A percentile compares a stretch with the other conserved stretches of the same genome.
phyloP scores from a whole-genome alignment of 2,888 invertebrate genomes.

The Apoderus coryli region DNA sequence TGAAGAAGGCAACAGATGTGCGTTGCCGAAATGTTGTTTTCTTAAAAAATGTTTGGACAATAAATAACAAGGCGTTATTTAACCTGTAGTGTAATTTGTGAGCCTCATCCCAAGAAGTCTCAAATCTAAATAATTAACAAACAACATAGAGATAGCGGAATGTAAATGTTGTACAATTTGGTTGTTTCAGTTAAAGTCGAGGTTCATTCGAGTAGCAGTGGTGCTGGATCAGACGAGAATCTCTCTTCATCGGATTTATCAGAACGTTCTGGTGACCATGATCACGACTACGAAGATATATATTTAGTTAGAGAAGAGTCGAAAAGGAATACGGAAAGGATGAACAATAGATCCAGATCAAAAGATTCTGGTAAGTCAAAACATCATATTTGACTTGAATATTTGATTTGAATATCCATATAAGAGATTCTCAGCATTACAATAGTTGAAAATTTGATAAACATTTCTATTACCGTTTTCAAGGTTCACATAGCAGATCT shows the following conservation, averaged over 20 bases:
- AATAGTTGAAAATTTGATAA: constrained; percentile 15
- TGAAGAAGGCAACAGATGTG: no score
- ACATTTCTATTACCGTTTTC: constrained; percentile 35
- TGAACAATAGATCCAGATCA: constrained; percentile 18
- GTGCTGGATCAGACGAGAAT: constrained; percentile 48
- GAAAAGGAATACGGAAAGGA: constrained; percentile 16
- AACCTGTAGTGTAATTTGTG: no score
- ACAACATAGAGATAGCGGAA: no score
- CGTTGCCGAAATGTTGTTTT: no score
- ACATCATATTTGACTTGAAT: not conserved
- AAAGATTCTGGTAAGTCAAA: constrained; percentile 18
- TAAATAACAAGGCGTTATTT: not conserved
- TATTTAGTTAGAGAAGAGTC: constrained; percentile 52
- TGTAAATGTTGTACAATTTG: no score
- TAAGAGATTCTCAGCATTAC: no score
- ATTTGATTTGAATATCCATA: not conserved
- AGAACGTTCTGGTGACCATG: constrained; percentile 37
- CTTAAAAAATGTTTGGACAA: no score
- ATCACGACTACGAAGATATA: constrained; percentile 72
- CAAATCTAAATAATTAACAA: no score
- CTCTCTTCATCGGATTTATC: constrained; percentile 41
- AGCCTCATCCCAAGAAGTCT: no score
- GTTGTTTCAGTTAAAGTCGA: constrained; percentile 62
- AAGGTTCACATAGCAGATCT: constrained; percentile 64
- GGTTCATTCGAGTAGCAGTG: constrained; percentile 61